Evolutionary conservation across 1,140 invertebrate species (phyloP).

Genomic region (Idris sp.): DNA sequence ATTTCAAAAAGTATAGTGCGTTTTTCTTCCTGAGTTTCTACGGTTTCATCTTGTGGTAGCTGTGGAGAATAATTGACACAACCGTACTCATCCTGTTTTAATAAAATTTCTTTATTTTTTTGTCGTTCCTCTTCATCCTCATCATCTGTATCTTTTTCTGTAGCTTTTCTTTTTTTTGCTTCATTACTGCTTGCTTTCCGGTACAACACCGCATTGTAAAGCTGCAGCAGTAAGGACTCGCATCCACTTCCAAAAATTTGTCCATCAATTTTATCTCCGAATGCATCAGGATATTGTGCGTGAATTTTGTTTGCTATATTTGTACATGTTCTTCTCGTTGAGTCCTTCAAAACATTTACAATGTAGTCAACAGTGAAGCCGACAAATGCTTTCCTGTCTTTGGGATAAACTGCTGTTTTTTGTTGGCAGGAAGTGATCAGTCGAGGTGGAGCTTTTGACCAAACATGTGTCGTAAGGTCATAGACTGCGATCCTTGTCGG

Average conservation of each 20-base stretch:
- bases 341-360: constrained; percentile 15
- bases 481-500: neutral
- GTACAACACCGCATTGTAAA: constrained; percentile 34
- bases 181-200: no score
- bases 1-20: constrained; percentile 1
- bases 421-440: constrained; percentile 3
- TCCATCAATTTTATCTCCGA: constrained; percentile 7
- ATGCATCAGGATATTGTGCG: constrained; percentile 25
- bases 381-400: constrained; percentile 9
- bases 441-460: constrained; percentile 4
- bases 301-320: neutral
- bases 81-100: constrained; percentile 47
- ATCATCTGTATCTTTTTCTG: constrained; percentile 12
- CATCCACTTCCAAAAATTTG: constrained; percentile 17
- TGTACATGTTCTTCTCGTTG: constrained; percentile 2
- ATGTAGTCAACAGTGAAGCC: constrained; percentile 1
- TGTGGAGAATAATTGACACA: constrained; percentile 39
- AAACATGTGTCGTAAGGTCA: constrained; percentile 10
- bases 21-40: constrained; percentile 34
- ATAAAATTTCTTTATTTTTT: neutral
- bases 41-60: constrained; percentile 22
- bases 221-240: constrained; percentile 12
- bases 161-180: no score
- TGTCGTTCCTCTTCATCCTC: constrained; percentile 20
- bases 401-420: neutral